Conservation (phyloP, 1,140 invertebrate species). For the Drosophila grimshawi region DNA sequence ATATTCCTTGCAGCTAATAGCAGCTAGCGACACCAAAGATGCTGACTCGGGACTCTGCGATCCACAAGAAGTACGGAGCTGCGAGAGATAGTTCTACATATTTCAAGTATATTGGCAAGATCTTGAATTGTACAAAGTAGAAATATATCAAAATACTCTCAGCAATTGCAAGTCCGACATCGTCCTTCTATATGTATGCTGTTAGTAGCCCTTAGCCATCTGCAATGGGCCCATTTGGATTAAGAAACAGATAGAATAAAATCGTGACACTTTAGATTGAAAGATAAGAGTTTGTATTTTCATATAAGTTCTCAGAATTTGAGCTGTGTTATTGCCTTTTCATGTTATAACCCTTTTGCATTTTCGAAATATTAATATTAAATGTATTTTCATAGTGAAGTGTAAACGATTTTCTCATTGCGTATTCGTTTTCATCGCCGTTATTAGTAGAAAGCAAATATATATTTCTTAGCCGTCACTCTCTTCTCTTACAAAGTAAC, state of each 20-base stretch:
- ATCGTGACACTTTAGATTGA: slow-evolving; percentile 56
- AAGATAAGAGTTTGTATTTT: slow-evolving; percentile 82
- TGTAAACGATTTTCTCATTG: slow-evolving; percentile 65
- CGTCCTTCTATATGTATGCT: too few species aligned
- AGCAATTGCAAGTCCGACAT: too few species aligned
- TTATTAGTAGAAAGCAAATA: slow-evolving; percentile 52
- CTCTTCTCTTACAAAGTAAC: slow-evolving; percentile 21
- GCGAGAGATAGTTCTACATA: too few species aligned
- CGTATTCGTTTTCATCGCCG: slow-evolving; percentile 32
- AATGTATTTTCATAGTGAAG: slow-evolving; percentile 75
- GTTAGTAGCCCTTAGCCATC: not conserved
- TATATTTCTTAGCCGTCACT: slow-evolving; percentile 23
- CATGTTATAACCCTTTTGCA: slow-evolving; percentile 68
- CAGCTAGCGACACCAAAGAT: too few species aligned
- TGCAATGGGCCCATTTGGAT: not conserved
- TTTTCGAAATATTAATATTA: slow-evolving; percentile 76
- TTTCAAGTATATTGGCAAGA: too few species aligned
- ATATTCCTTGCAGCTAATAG: too few species aligned
- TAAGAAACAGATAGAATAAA: slow-evolving; percentile 6
- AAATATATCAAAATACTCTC: too few species aligned
- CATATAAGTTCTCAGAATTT: slow-evolving; percentile 82
- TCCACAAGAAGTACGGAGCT: too few species aligned
- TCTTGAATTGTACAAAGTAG: too few species aligned
- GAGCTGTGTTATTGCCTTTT: slow-evolving; percentile 74
- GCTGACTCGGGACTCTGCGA: too few species aligned